Evolutionary conservation across 2,113 vertebrate species (phyloP), one percentile per base, ranked within the genome.

Genomic region (Colossoma macropomum): DNA sequence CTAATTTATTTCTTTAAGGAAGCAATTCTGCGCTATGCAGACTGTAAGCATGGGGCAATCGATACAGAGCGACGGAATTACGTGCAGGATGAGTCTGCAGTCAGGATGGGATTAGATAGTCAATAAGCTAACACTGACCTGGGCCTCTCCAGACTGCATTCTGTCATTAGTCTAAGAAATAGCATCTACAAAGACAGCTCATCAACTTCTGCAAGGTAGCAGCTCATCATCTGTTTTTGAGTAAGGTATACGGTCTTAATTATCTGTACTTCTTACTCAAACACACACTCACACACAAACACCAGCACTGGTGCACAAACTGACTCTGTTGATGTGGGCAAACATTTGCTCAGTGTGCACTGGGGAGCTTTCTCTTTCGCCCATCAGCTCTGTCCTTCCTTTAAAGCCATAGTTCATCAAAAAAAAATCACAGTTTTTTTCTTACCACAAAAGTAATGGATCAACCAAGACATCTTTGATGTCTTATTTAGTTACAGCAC

Each of bases 101-200:
- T 70, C 38, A 25, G 10, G 30, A n/a, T 59, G 54, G 21, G 74
- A 60, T 77, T 38, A 77, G 32, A 59, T 75, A 17, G 25, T 66
- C 73, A 73, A 73, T 84, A 86, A 78, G 48, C 12, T 32, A 34
- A 21, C 34, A 17, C 12, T 56, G 66, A 21, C 60, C 59, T 69
- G 70, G 66, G 30, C 21, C 1, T 27, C 60, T 52, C 10, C 59
- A 74, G 34, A n/a, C n/a, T 71, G 68, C 9, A 70, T 84, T 86
- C 56, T 69, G 60, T 65, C 48, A 45, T 23, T 48, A 54, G 48
- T 48, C n/a, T 79, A 45, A 45, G 54, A 45, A 19, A 25, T 38
- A 54, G 32, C 68, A 75, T 71, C 63, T 25, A 45, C 65, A 59
- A 72, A 27, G 34, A 21, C 59, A 70, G 73, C 25, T 52, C 68